Percentiles rank a stretch among this genome's conserved stretches.
phyloP scores from a whole-genome alignment of 2,888 invertebrate species.

The Limenitis camilla region DNA sequence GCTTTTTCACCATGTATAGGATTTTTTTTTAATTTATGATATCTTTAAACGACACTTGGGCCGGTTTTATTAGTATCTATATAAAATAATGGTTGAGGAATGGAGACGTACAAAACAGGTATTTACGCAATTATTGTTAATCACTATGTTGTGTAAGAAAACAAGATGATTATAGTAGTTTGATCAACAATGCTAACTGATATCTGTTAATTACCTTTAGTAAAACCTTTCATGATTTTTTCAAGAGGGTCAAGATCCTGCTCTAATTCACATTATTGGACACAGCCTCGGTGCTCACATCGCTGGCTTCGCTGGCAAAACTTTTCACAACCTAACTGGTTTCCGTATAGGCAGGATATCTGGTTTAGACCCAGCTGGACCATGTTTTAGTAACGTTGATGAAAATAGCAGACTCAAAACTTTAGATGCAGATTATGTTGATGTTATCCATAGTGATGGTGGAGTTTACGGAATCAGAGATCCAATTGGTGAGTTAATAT shows the following conservation, averaged over 20 bases:
- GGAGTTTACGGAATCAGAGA: conserved; percentile 52
- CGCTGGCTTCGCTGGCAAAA: conserved; percentile 51
- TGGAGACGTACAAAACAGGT: too few species aligned
- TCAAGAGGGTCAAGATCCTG: conserved; percentile 45
- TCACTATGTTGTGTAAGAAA: too few species aligned
- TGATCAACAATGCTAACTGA: neutral
- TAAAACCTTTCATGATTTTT: neutral
- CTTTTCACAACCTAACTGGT: conserved; percentile 41
- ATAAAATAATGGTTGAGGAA: too few species aligned
- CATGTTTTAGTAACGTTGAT: conserved; percentile 53
- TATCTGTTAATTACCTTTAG: neutral
- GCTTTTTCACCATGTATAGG: too few species aligned
- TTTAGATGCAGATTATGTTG: conserved; percentile 51
- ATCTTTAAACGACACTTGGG: too few species aligned
- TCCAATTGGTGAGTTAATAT: conserved; percentile 40
- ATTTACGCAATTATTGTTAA: too few species aligned
- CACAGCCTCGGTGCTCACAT: conserved; percentile 66
- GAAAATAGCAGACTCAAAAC: conserved; percentile 35
- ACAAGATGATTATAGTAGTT: too few species aligned
- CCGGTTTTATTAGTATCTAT: too few species aligned
- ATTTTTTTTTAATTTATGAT: too few species aligned
- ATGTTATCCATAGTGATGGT: conserved; percentile 52
- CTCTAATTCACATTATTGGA: conserved; percentile 52
- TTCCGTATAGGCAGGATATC: conserved; percentile 44
- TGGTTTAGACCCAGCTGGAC: conserved; percentile 62